Conservation (phyloP, 2,797 vertebrate genomes). For the Neomorphus geoffroyi region DNA sequence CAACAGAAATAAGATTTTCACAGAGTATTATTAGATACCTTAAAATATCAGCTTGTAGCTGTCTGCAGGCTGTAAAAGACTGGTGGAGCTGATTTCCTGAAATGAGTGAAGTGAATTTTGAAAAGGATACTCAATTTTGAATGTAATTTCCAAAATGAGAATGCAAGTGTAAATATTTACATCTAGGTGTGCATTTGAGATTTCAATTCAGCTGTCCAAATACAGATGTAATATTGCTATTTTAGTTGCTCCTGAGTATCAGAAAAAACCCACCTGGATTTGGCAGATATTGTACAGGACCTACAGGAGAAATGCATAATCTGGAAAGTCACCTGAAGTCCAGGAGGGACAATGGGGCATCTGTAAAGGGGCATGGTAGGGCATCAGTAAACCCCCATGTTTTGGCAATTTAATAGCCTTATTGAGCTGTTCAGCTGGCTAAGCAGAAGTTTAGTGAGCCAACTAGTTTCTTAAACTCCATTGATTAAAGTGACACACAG, state of each 20-base stretch:
- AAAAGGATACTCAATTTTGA: neutral
- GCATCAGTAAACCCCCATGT: neutral
- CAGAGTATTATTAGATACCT: neutral
- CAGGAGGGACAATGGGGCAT: neutral
- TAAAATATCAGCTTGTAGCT: neutral
- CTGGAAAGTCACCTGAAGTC: neutral
- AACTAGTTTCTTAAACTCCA: neutral
- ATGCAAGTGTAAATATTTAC: neutral
- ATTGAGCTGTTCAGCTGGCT: neutral
- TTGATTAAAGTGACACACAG: neutral
- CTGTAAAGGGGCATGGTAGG: neutral
- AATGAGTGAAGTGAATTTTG: neutral
- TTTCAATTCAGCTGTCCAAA: neutral
- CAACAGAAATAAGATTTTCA: neutral
- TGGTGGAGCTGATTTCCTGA: neutral
- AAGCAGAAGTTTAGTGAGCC: neutral
- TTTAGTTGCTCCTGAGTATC: neutral
- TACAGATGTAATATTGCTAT: neutral
- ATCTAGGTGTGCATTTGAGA: neutral
- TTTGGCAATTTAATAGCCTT: neutral
- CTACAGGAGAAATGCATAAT: neutral
- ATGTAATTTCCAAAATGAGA: neutral
- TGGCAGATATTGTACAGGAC: neutral
- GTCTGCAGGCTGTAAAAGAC: neutral
- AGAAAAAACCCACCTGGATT: fast-evolving